Evolutionary conservation across 2,113 vertebrate genomes (phyloP), one percentile per base, ranked within the genome.

Genomic region (Hippocampus guttulatus): DNA sequence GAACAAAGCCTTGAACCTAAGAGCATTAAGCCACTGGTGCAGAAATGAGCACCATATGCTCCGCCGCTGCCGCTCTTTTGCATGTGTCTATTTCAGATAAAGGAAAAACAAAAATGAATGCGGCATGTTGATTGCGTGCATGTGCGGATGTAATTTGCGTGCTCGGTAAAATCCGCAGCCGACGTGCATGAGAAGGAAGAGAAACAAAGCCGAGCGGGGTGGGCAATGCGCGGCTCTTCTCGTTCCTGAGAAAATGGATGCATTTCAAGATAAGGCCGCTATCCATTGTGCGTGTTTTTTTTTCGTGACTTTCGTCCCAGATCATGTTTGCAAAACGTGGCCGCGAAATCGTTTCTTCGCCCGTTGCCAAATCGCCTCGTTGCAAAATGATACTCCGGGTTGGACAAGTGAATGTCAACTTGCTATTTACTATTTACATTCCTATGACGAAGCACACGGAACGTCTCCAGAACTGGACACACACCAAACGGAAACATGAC

Each of bases 1-100:
- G 41, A 82, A 89, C 84, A 90, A 88, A 87, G 87, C 81, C n/a
- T 47, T 7, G 45, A 77, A 81, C 75, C 75, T 84, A 86, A 85
- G 80, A 82, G 83, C 80, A 84, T 87, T 76, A 88, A 81, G 69
- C 79, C 75, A 76, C 74, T 79, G 81, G 70, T 85, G 83, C 81
- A 85, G 81, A 85, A 85, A 87, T 66, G 72, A 81, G 82, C 82
- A 79, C 76, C 81, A 81, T 76, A 78, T 83, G 84, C 33, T 5
- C 33, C 25, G 20, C 67, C 21, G 58, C 64, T 78, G n/a, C 23
- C 57, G 69, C 65, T 77, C 76, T 72, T 73, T 63, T 81, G 60
- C 73, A 76, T 66, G 68, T 79, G 68, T 76, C 80, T 66, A 65
- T 81, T 72, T 69, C 76, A 84, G 84, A 82, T 84, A 81, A 77